Evolutionary conservation across 2,113 vertebrate genomes (phyloP), one percentile per base, ranked within the genome.

Genomic region (Amphiprion percula): DNA sequence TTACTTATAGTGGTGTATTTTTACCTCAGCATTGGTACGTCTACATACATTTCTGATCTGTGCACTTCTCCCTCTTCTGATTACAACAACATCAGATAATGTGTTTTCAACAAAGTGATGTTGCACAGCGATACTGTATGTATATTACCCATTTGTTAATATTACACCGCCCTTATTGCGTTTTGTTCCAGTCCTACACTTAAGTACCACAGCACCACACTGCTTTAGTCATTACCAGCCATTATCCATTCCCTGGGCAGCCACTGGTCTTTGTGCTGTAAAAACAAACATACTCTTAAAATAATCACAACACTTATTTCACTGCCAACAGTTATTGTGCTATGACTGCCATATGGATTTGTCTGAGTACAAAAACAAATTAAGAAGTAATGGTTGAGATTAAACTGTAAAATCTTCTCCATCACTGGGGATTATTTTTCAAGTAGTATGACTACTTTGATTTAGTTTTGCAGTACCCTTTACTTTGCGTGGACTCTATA

Each of bases 141-240:
- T 61, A 24, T 67, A 26, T 71, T 26, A 23, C 7, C 4, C 6
- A 52, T 67, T 17, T 58, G 8, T 47, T 61, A 30, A 79, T 54
- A 50, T 63, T 58, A 62, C 21, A 19, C 10, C 52, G 46, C 4
- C 4, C 10, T 78, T 74, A 61, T 58, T 64, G 11, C 9, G 55
- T 64, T 79, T 37, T 60, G 11, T 41, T 60, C 14, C 50, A 62
- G 1, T 64, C 5, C 6, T 44, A 21, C 47, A 44, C n/a, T 68
- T 41, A 17, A 64, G 7, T 74, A 54, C 52, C 52, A 23, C 52
- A 24, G 11, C 58, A 39, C 17, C 41, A 30, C 50, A 50, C 16
- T 66, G 63, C 60, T 73, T 63, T 64, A 72, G 39, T 73, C 26
- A 72, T 71, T 58, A 83, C 11, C 19, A 61, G 23, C 53, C 64